Evolutionary conservation across 2,888 invertebrate genomes (phyloP).

Genomic region (Dasysyrphus tricinctus): DNA sequence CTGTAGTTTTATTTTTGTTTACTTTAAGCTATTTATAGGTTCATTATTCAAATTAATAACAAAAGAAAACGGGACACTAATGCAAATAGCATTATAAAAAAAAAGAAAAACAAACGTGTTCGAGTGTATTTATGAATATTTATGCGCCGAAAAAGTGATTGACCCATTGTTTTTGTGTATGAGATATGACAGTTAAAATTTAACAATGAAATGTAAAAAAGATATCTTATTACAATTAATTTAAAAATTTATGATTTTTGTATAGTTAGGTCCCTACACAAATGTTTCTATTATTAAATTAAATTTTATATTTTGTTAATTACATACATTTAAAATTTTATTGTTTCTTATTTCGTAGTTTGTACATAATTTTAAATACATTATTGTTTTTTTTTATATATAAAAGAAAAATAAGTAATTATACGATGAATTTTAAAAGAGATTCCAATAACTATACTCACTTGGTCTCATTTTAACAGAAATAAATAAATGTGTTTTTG

Average conservation of each 20-base stretch:
- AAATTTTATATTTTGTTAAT: conserved; percentile 4
- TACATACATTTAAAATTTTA: conserved; percentile 1
- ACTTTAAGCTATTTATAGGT: conserved; percentile 54
- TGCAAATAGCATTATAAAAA: conserved; percentile 2
- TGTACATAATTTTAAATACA: conserved; percentile 56
- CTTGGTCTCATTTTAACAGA: conserved; percentile 70
- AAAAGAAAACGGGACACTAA: conserved; percentile 29
- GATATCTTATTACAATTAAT: background rate
- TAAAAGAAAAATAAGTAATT: conserved; percentile 40
- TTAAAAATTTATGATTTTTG: conserved; percentile 26
- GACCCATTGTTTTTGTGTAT: conserved; percentile 58
- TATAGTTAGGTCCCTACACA: conserved; percentile 6
- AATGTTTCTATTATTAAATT: conserved; percentile 33
- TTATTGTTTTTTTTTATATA: conserved; percentile 37
- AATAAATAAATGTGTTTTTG: conserved; percentile 27
- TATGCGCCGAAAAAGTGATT: conserved; percentile 42
- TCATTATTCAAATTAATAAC: conserved; percentile 53
- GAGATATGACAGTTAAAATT: conserved; percentile 67
- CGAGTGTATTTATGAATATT: conserved; percentile 24
- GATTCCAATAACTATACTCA: conserved; percentile 61
- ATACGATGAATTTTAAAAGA: conserved; percentile 58
- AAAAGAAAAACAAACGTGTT: conserved; percentile 16
- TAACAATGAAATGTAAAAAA: conserved; percentile 13
- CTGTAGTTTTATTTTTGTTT: conserved; percentile 30
- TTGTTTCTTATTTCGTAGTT: conserved; percentile 39